phyloP scores from a whole-genome alignment of 2,113 vertebrate species.

The Hemibagrus wyckioides region DNA sequence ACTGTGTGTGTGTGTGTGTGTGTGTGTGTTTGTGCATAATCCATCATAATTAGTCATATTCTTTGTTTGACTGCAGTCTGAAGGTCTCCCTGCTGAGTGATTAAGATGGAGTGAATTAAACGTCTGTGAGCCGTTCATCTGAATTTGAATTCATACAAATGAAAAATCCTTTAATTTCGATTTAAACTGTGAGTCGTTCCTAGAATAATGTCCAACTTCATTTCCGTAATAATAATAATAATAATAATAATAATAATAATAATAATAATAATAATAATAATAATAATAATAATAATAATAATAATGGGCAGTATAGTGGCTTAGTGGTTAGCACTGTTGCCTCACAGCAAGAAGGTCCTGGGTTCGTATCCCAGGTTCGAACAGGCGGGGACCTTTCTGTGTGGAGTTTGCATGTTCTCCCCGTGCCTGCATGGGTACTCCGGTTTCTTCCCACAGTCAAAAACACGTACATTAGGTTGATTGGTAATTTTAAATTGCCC shows the following conservation, averaged over 20 bases:
- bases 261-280: neutral
- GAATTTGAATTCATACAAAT: neutral
- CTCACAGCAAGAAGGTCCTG: no score
- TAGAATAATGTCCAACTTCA: neutral
- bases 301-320: no score
- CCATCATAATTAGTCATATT: neutral
- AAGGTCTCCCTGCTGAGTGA: neutral
- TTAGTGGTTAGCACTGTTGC: no score
- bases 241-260: neutral
- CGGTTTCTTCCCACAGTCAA: no score
- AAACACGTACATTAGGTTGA: no score
- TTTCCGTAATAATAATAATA: no score
- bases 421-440: no score
- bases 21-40: neutral
- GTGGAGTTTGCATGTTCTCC: no score
- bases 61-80: neutral
- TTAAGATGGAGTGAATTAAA: neutral
- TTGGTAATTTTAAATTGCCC: no score
- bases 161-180: neutral
- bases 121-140: neutral
- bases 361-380: no score
- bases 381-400: no score
- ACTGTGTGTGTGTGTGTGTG: neutral
- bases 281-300: no score
- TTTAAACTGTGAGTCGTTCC: neutral